Conservation (phyloP, 2,797 vertebrate species). For the Ctenopoma multispine region DNA sequence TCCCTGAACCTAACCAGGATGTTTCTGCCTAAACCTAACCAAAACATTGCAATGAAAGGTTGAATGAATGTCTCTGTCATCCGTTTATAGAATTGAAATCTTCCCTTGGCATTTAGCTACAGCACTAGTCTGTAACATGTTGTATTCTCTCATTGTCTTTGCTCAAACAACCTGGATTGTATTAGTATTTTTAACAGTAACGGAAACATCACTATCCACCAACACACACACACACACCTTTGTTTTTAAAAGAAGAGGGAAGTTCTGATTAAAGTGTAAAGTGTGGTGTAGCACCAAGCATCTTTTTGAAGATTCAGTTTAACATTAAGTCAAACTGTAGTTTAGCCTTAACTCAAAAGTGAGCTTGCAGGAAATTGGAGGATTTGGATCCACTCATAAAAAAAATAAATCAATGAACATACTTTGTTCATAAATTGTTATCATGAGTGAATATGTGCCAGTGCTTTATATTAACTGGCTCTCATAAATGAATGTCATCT, state of each 20-base stretch:
- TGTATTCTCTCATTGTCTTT: no score
- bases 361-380: conserved; percentile 8
- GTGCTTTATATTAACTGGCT: conserved; percentile 27
- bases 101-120: no score
- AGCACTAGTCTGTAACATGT: no score
- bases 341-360: conserved; percentile 5
- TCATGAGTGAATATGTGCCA: conserved; percentile 27
- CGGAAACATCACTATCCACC: no score
- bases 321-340: neutral
- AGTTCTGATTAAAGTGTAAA: neutral
- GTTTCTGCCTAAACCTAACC: no score
- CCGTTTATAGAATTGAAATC: no score
- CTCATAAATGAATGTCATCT: conserved; percentile 36
- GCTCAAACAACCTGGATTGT: no score
- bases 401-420: conserved; percentile 5
- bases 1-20: neutral
- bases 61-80: no score
- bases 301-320: conserved; percentile 1
- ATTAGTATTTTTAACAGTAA: no score
- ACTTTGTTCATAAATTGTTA: conserved; percentile 15
- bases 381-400: conserved; percentile 10
- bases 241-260: no score
- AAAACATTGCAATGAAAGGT: no score
- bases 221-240: no score
- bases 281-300: neutral